Percentiles rank a stretch among this genome's conserved stretches.
These are phyloP conservation scores for Otis tarda DNA, from an alignment of 2,113 vertebrate genomes.

Conservation along the genomic window DNA sequence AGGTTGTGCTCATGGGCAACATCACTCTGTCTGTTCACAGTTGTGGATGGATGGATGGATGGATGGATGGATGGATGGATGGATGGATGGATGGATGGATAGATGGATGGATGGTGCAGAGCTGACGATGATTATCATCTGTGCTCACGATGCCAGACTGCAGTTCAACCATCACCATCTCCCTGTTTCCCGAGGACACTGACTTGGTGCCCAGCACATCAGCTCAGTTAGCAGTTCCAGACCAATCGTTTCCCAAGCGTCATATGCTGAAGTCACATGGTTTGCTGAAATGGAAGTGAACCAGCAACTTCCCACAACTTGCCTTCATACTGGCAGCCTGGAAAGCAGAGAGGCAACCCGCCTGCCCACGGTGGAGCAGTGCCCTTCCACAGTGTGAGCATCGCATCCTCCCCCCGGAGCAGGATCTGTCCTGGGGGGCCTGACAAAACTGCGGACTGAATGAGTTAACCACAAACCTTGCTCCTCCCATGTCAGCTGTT, in stretches of 20 bases:
- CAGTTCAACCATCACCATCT: neutral
- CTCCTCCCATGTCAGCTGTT: neutral
- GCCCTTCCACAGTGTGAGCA: neutral
- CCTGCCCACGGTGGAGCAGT: neutral
- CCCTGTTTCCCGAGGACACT: neutral
- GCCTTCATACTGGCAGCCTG: neutral
- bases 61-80: neutral
- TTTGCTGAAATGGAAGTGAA: neutral
- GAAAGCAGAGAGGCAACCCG: neutral
- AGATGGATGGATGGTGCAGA: no score
- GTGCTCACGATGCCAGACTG: neutral
- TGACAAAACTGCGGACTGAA: neutral
- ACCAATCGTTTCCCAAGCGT: neutral
- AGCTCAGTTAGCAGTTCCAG: neutral
- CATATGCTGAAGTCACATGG: neutral
- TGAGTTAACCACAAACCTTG: fast-evolving
- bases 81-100: neutral
- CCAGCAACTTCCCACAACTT: neutral
- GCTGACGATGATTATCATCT: neutral
- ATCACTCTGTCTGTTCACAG: neutral
- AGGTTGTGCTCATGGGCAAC: neutral
- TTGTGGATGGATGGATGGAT: neutral
- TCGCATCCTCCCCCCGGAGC: fast-evolving
- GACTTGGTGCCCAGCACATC: neutral
- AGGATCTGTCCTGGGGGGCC: neutral